Evolutionary conservation across 2,797 vertebrate genomes (phyloP).

Genomic region (Spatula versicolor): DNA sequence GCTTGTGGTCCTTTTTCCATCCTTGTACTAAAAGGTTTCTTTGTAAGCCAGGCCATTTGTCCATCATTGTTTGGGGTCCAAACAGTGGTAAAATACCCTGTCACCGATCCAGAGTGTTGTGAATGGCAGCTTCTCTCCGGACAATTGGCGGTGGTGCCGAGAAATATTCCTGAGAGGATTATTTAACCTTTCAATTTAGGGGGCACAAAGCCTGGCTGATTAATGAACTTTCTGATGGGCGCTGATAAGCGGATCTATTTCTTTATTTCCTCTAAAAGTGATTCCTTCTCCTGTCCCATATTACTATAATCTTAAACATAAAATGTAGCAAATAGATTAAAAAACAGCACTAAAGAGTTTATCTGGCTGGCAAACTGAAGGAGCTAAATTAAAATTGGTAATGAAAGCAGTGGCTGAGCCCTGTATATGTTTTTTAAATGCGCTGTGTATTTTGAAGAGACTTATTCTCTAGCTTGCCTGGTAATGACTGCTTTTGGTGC

Average conservation of each 20-base stretch:
- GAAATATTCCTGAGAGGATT: constrained; percentile 88
- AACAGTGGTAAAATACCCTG: constrained; percentile 84
- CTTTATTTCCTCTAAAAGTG: constrained; percentile 86
- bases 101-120: constrained; percentile 80
- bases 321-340: constrained; percentile 89
- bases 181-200: constrained; percentile 91
- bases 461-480: constrained; percentile 80
- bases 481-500: constrained; percentile 86
- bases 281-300: constrained; percentile 83
- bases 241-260: constrained; percentile 87
- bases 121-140: constrained; percentile 83
- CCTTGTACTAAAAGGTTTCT: constrained; percentile 77
- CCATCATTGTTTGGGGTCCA: constrained; percentile 84
- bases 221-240: constrained; percentile 90
- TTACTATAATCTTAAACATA: constrained; percentile 88
- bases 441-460: constrained; percentile 84
- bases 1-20: constrained; percentile 75
- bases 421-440: constrained; percentile 83
- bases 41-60: constrained; percentile 81
- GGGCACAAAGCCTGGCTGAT: constrained; percentile 88
- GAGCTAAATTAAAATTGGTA: constrained; percentile 88
- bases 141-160: constrained; percentile 82
- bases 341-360: constrained; percentile 85
- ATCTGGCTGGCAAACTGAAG: constrained; percentile 86
- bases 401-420: constrained; percentile 82